phyloP scores from a whole-genome alignment of 2,113 vertebrate species.

The Myxocyprinus asiaticus region DNA sequence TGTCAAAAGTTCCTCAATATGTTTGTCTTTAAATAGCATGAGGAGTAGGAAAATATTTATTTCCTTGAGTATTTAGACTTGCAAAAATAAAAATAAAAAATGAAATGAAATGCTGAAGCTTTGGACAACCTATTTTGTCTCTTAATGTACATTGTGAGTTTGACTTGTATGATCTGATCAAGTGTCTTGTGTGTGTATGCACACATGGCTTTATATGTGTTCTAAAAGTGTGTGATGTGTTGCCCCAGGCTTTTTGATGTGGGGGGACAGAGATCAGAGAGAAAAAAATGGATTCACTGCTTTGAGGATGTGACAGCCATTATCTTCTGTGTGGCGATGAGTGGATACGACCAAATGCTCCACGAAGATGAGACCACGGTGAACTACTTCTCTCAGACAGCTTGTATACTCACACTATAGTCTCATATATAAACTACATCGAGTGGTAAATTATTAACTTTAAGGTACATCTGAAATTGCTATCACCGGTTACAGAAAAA shows the following conservation, averaged over 20 bases:
- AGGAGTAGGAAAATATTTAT: too few species aligned
- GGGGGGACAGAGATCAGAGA: constrained; percentile 94
- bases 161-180: neutral
- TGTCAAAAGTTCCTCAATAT: too few species aligned
- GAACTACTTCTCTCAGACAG: constrained; percentile 64
- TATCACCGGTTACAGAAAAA: neutral
- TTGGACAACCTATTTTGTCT: constrained; percentile 7
- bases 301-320: constrained; percentile 98
- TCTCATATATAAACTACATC: neutral
- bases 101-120: neutral
- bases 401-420: neutral
- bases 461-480: neutral
- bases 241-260: constrained; percentile 91
- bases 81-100: neutral
- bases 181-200: constrained; percentile 14
- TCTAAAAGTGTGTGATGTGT: constrained; percentile 16
- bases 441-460: neutral
- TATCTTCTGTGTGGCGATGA: constrained; percentile 96
- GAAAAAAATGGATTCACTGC: constrained; percentile 99
- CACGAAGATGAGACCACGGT: constrained; percentile 98
- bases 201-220: constrained; percentile 28
- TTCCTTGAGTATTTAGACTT: too few species aligned
- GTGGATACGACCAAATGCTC: constrained; percentile 97
- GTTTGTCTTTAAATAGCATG: too few species aligned
- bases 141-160: neutral